Percentiles rank a stretch among this genome's conserved stretches.
phyloP scores from a whole-genome alignment of 2,797 vertebrate species.

The Scolopax rusticola region DNA sequence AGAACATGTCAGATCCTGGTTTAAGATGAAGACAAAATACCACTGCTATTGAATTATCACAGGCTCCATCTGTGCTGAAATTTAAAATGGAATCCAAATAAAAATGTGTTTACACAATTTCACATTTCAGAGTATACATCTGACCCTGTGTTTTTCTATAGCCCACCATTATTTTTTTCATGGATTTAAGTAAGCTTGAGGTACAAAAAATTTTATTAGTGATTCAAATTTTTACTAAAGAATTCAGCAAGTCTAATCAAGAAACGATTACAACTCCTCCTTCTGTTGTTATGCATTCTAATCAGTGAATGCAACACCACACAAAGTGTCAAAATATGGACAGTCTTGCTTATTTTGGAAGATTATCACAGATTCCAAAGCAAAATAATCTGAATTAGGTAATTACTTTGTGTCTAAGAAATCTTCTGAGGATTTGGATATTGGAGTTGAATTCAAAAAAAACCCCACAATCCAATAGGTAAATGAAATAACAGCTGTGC shows the following conservation, averaged over 20 bases:
- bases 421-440: background rate
- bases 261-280: background rate
- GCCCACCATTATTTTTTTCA: background rate
- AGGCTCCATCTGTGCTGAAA: constrained; percentile 34
- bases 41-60: constrained; percentile 22
- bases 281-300: background rate
- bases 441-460: background rate
- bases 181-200: background rate
- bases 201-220: background rate
- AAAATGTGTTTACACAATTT: constrained; percentile 23
- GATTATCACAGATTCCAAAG: background rate
- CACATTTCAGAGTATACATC: background rate
- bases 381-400: background rate
- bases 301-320: background rate
- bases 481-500: background rate
- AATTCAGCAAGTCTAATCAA: background rate
- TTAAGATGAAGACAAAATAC: constrained; percentile 43
- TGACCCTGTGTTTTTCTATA: background rate
- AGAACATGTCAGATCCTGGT: constrained; percentile 17
- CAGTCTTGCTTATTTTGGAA: background rate
- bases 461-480: background rate
- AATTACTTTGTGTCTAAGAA: background rate
- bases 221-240: background rate
- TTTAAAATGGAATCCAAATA: constrained; percentile 34
- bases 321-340: background rate